A percentile compares a stretch with the other conserved stretches of the same genome.
Conservation (phyloP, 1,140 invertebrate species). For the Pogonomyrmex californicus region DNA sequence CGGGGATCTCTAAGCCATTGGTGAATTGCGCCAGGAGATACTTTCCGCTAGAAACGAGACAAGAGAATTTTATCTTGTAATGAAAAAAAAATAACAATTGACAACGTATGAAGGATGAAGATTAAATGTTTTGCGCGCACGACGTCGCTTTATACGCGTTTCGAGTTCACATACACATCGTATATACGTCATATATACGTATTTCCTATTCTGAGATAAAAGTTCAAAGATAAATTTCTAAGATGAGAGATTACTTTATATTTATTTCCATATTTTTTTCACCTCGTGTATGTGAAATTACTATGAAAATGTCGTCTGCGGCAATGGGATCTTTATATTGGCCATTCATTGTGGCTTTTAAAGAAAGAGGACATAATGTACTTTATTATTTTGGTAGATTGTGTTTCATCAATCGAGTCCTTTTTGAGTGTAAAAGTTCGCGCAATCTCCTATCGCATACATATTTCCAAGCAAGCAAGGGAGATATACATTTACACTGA, state of each 20-base stretch:
- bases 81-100: conserved; percentile 10
- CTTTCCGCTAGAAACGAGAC: not conserved
- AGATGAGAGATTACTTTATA: not conserved
- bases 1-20: not conserved
- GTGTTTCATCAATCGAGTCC: no score
- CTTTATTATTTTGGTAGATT: not conserved
- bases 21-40: conserved; percentile 8
- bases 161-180: not conserved
- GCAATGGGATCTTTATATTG: not conserved
- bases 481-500: no score
- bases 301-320: not conserved
- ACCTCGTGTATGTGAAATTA: conserved; percentile 2
- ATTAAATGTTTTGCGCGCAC: conserved; percentile 19
- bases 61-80: not conserved
- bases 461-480: no score
- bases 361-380: not conserved
- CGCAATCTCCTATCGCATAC: no score
- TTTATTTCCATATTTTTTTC: conserved; percentile 12
- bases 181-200: not conserved
- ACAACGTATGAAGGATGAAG: not conserved
- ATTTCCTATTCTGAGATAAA: not conserved
- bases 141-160: not conserved
- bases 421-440: no score
- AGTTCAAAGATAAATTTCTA: not conserved
- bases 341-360: not conserved